Base-by-base conservation (phyloP, 2,888 invertebrate genomes). In the Eurois occulta region DNA sequence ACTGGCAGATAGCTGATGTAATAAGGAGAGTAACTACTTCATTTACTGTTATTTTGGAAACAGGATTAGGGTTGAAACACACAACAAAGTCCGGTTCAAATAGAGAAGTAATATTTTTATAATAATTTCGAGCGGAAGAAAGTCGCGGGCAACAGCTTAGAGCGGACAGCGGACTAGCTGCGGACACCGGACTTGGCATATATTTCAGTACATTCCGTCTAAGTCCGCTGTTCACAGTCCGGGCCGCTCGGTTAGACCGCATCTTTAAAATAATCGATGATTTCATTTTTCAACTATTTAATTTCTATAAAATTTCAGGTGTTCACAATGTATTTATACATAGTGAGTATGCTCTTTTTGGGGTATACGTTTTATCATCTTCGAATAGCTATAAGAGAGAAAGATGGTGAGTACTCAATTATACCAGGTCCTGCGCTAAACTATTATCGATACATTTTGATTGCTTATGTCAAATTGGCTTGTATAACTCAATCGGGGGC, bases 311-410 rank as follows among this genome's bases (percentile, higher is more conserved):
- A 64, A 43, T 92, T 94, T 85, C 94, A 98, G 97, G 97, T 97
- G 28, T 98, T 98, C 92, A 98, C 98, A 90, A 96, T 98, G 90
- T 98, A 98, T 91, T 96, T 98, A 76, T 98, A 98, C 92, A 94
- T 97, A 80, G 97, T 97, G 71, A 98, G 98, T 89, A 98, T 98
- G 97, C 88, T 97, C 24, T 98, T 98, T 92, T 96, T 98, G 77
- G 96, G 97, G 72, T 98, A 98, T 92, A 98, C 98, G 87, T 98
- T 98, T 92, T 97, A 97, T 85, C 97, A 97, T 83, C 96, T 97
- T 79, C 94, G 96, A 65, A 93, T 95, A 83, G 94, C 95, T 43
- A 96, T 94, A 88, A 92, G 91, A 78, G 90, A 92, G 76, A 93
- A 92, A 87, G 92, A 95, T 80, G 94, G 96, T 96, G 88, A 92